Evolutionary conservation across 1,140 invertebrate genomes (phyloP), one percentile per base, ranked within the genome.

Genomic region (Bursaphelenchus mucronatus): DNA sequence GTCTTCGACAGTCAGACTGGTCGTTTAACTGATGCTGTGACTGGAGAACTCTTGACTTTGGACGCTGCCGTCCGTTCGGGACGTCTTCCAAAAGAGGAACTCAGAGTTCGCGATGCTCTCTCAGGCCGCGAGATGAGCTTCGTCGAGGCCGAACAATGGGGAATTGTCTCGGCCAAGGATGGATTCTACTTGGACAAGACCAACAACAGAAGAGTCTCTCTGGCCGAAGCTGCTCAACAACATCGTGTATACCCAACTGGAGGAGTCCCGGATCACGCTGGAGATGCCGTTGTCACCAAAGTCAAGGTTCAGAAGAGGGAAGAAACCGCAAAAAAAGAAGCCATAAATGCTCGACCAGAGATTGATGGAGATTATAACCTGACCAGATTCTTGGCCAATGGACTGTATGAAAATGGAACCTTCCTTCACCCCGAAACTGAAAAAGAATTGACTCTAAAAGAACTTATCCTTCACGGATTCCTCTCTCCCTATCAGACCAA

Each of bases 61-160:
- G 85, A 86, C 55, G 83, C 90, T 80, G 89, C 89, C 19, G 86
- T 91, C 15, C 72, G 70, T 8, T 70, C 73, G 41, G 76, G 77
- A n/a, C 61, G 73, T 10, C 45, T 80, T 7, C 17, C 74, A 7
- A 47, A 66, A 13, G 78, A 80, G 45, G 77, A 80, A 50, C 54
- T 88, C 1, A 85, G 87, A 79, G 87, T 91, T 17, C 89, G 88
- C 82, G 88, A 91, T 76, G 87, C 88, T 51, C 86, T 86, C 65
- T 85, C 86, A 40, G 87, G 89, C 69, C 82, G 84, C 55, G 86
- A 89, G 44, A 69, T 90, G 53, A 80, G 86, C 7, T 83, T 89
- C 40, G 83, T 85, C 64, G 86, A 90, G 77, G 89, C 89, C 8
- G 86, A 89, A 53, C 66, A 77, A 57, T 85, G 82, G 67, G 88